These are phyloP conservation scores for Mormyrus lacerda DNA, from an alignment of 2,113 vertebrate genomes.

Conservation along the genomic window DNA sequence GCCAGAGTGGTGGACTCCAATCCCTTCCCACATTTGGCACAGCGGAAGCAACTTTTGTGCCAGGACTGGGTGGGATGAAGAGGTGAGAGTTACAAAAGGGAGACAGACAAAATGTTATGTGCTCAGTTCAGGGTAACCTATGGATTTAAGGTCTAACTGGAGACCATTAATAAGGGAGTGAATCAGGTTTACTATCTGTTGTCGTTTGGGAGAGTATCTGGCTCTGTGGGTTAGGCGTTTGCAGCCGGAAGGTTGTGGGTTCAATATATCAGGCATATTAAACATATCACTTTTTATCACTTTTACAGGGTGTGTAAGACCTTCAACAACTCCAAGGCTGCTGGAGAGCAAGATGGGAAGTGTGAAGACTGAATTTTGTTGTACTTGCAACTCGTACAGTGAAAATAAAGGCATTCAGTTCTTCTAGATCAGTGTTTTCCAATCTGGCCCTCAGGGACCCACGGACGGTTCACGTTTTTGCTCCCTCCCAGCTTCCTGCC, in stretches of 20 bases:
- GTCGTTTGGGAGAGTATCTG: background rate
- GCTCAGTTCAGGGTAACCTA: background rate
- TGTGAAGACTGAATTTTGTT: background rate
- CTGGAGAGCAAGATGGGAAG: background rate
- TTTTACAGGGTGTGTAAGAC: background rate
- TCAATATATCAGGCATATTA: background rate
- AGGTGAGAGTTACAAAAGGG: background rate
- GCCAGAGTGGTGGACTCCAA: conserved; percentile 92
- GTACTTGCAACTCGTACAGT: background rate
- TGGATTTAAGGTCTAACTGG: background rate
- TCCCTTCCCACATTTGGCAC: conserved; percentile 90
- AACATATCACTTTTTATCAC: background rate
- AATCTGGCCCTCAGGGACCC: background rate
- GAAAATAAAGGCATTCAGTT: background rate
- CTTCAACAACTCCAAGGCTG: background rate
- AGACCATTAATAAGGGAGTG: background rate
- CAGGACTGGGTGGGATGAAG: conserved; percentile 66
- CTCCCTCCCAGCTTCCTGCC: too few relatives aligned
- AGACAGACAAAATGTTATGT: background rate
- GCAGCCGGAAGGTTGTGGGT: background rate
- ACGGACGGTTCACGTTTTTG: background rate
- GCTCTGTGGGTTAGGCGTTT: background rate
- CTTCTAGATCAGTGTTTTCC: background rate
- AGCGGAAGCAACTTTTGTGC: conserved; percentile 93
- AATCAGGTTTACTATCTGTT: background rate